These are phyloP conservation scores for Tanytarsus gracilentus DNA, from an alignment of 2,888 invertebrate genomes.

Conservation along the genomic window DNA sequence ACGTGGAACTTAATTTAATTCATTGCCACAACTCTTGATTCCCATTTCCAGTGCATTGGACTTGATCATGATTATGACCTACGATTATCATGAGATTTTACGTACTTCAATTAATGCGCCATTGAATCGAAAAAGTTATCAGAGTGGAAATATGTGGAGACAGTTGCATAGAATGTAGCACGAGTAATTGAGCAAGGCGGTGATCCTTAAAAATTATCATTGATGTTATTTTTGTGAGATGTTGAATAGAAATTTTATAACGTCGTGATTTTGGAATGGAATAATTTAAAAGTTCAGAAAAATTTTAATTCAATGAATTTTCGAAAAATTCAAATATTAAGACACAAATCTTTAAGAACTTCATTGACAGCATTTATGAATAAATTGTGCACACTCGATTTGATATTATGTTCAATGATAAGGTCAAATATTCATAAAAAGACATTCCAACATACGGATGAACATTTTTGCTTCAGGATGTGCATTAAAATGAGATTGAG, in stretches of 20 bases:
- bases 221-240: too few relatives aligned
- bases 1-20: neutral
- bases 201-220: constrained; percentile 40
- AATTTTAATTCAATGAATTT: too few relatives aligned
- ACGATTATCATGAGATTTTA: constrained; percentile 42
- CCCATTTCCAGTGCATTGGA: constrained; percentile 37
- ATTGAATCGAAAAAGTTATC: constrained; percentile 33
- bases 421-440: too few relatives aligned
- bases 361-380: too few relatives aligned
- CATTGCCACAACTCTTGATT: too few relatives aligned
- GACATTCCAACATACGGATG: constrained; percentile 43
- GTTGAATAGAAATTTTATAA: too few relatives aligned
- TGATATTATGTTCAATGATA: too few relatives aligned
- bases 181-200: constrained; percentile 41
- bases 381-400: too few relatives aligned
- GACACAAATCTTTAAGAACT: too few relatives aligned
- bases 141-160: constrained; percentile 7
- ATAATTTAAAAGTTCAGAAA: too few relatives aligned
- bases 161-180: constrained; percentile 37
- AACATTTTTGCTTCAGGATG: constrained; percentile 38
- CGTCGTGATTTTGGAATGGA: too few relatives aligned
- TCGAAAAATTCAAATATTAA: too few relatives aligned
- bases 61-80: constrained; percentile 46
- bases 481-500: constrained; percentile 38
- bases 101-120: constrained; percentile 43